Base-by-base conservation (phyloP, 2,113 vertebrate species). In the Paracanthobrama guichenoti region DNA sequence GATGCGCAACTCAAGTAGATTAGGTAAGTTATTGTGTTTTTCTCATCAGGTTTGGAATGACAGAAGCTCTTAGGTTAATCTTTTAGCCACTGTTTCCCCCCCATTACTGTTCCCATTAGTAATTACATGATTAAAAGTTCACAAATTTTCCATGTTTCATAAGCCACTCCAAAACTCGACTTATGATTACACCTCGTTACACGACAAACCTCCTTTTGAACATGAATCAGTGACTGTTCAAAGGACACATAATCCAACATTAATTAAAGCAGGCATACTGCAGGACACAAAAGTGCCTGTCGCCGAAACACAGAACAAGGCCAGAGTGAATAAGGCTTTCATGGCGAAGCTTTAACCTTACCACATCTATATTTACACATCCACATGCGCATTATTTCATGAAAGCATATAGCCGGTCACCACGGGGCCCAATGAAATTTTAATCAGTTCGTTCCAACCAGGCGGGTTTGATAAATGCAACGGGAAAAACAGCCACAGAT, bases 391-490 rank as follows among this genome's bases (percentile, higher is more conserved):
- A 83, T 80, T 84, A 88, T 83, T 85, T 83, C 76, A 86, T 80
- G 84, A 86, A 81, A 83, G 76, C 75, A 59, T 50, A 80, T 64
- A 78, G 59, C 74, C 62, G 74, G 81, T 83, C 87, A 86, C 84
- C 87, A 86, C 87, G 46, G 79, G 87, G 76, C 71, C 76, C 79
- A 46, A 88, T 88, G 76, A 86, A 88, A 88, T 83, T 88, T 88
- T 88, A 88, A 88, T 88, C 87, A 88, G 84, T 62, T 83, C 67
- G 66, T 84, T 85, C 67, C 86, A 80, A 77, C 59, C 80, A 50
- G 81, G 69, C 84, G 24, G 67, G n/a, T 84, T 85, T 88, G 84
- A 88, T 85, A 62, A 88, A 88, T 85, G 76, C 72, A 85, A 71
- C 4, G 81, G 13, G 42, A 42, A 22, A 79, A 78, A 83, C 81